These are phyloP conservation scores for Tethea ocularis DNA, from an alignment of 2,888 invertebrate genomes.

Conservation along the genomic window DNA sequence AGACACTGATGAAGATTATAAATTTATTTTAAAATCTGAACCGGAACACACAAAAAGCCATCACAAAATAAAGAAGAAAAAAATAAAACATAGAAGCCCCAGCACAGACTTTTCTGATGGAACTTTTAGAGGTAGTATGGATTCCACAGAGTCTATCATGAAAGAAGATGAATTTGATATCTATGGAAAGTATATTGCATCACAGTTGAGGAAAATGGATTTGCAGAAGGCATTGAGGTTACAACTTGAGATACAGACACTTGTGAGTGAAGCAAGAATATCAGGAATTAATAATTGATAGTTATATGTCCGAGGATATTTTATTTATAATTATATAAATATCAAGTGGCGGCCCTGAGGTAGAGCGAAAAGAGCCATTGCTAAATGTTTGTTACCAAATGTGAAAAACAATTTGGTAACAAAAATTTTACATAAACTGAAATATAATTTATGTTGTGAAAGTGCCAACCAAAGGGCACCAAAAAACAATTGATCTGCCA, in stretches of 20 bases:
- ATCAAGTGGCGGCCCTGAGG: no score
- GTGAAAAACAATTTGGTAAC: no score
- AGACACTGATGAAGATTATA: constrained; percentile 43
- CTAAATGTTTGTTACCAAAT: no score
- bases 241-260: constrained; percentile 69
- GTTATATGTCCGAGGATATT: constrained; percentile 3
- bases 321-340: no score
- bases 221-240: constrained; percentile 64
- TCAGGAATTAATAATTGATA: constrained; percentile 39
- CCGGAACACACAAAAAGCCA: constrained; percentile 36
- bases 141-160: constrained; percentile 35
- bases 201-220: constrained; percentile 71
- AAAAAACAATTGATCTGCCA: no score
- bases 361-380: no score
- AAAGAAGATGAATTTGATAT: constrained; percentile 77
- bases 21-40: constrained; percentile 51
- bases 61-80: constrained; percentile 53
- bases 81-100: constrained; percentile 46
- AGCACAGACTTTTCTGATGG: constrained; percentile 52
- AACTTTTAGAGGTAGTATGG: constrained; percentile 43
- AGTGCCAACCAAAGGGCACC: no score
- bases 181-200: constrained; percentile 74
- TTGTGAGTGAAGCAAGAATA: constrained; percentile 70
- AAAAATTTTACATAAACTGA: no score
- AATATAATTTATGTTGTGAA: no score